These are phyloP conservation scores for Bambusicola thoracicus DNA, from an alignment of 2,113 vertebrate species.

Conservation along the genomic window DNA sequence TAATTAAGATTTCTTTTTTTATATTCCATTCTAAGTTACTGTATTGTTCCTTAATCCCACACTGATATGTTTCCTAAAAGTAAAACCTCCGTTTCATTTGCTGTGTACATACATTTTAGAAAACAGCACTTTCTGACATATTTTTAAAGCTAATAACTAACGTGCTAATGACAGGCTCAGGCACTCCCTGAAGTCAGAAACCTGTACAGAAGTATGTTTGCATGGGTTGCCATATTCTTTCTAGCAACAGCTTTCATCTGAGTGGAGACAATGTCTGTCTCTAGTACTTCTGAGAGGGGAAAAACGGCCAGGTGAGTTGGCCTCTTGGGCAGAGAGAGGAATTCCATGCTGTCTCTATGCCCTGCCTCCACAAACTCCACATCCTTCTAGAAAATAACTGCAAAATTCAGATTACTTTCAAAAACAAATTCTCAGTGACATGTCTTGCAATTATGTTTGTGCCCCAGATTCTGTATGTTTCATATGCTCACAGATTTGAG, in stretches of 20 bases:
- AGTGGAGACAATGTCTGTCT: too few species aligned
- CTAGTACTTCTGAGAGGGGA: too few species aligned
- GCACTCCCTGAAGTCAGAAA: too few species aligned
- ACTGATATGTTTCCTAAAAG: neutral
- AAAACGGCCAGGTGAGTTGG: too few species aligned
- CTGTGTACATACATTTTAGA: neutral
- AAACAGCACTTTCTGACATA: neutral
- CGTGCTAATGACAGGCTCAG: neutral
- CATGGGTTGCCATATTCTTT: too few species aligned
- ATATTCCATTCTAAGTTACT: neutral
- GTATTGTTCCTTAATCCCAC: neutral
- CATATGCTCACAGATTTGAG: rapidly evolving
- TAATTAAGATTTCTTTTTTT: neutral
- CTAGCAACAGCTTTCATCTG: too few species aligned
- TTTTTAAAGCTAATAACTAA: constrained; percentile 12
- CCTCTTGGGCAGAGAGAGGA: too few species aligned
- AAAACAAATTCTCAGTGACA: neutral
- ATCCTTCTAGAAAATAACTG: neutral
- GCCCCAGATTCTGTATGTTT: neutral
- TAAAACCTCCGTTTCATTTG: neutral
- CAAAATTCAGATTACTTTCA: neutral
- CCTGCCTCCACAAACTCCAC: too few species aligned
- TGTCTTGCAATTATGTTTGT: rapidly evolving
- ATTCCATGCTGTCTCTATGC: too few species aligned
- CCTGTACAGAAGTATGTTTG: too few species aligned